A percentile compares a stretch with the other conserved stretches of the same genome.
These are phyloP conservation scores for Cordilura impudica DNA, from an alignment of 2,888 invertebrate species.

Conservation along the genomic window DNA sequence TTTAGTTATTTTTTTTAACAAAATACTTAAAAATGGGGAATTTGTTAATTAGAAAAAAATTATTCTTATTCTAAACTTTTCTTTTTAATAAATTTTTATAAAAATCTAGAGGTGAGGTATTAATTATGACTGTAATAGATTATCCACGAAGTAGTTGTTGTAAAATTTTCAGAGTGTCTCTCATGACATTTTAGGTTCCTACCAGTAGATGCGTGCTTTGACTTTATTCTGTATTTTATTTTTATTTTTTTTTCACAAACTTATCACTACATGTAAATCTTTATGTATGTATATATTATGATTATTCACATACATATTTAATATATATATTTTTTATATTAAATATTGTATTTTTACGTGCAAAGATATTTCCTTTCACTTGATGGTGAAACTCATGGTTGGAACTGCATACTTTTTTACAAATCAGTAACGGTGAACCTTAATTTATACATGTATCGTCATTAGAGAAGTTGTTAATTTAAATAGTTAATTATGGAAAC, in stretches of 20 bases:
- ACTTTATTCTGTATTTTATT: constrained; percentile 14
- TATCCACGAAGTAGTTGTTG: no score
- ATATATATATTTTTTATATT: neutral
- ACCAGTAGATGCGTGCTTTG: constrained; percentile 33
- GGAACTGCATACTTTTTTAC: no score
- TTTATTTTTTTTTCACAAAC: neutral
- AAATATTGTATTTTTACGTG: constrained; percentile 34
- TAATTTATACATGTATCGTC: neutral
- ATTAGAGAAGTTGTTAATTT: no score
- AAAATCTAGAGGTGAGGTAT: no score
- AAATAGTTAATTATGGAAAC: no score
- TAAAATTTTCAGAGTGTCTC: neutral
- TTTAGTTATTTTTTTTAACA: no score
- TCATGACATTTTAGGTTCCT: neutral
- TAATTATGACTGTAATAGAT: no score
- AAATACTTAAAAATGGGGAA: no score
- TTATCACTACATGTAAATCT: constrained; percentile 44
- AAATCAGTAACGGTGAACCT: neutral
- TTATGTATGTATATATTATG: constrained; percentile 10
- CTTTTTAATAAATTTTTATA: no score
- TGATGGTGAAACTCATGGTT: neutral
- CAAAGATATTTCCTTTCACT: neutral
- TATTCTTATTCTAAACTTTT: no score
- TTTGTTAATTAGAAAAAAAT: no score
- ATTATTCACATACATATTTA: neutral